A percentile compares a stretch with the other conserved stretches of the same genome.
These are phyloP conservation scores for Troglohyphantes excavatus DNA, from an alignment of 2,888 invertebrate genomes.

Conservation along the genomic window DNA sequence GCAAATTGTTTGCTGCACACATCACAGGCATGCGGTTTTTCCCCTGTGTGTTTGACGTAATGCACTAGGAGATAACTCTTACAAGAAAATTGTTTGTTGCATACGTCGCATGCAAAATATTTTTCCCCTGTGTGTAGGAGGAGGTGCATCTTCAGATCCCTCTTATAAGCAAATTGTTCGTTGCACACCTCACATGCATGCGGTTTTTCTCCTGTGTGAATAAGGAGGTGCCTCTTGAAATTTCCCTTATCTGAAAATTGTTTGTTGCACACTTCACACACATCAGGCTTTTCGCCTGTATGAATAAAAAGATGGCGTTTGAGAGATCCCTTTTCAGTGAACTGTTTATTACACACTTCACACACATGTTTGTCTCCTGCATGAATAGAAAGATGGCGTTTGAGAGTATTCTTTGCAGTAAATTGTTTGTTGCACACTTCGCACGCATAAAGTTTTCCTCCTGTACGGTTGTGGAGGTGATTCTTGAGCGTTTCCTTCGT, in stretches of 20 bases:
- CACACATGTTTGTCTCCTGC: background rate
- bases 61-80: background rate
- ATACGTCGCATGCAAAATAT: slow-evolving; percentile 5
- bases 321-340: too few relatives aligned
- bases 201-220: too few relatives aligned
- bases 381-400: background rate
- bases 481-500: background rate
- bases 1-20: too few relatives aligned
- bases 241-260: too few relatives aligned
- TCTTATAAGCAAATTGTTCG: too few relatives aligned
- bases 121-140: background rate
- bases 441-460: slow-evolving; percentile 7
- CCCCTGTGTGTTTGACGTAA: background rate
- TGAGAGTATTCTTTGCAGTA: background rate
- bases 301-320: too few relatives aligned
- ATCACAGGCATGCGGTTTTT: too few relatives aligned
- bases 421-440: slow-evolving; percentile 3
- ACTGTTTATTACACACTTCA: background rate
- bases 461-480: background rate
- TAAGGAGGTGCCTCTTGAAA: too few relatives aligned
- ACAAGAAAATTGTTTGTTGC: background rate
- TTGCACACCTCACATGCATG: too few relatives aligned
- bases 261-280: too few relatives aligned
- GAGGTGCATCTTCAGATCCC: too few relatives aligned
- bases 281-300: too few relatives aligned